Percentiles rank a stretch among this genome's conserved stretches.
phyloP scores from a whole-genome alignment of 2,888 invertebrate species.

The Eupithecia inturbata region DNA sequence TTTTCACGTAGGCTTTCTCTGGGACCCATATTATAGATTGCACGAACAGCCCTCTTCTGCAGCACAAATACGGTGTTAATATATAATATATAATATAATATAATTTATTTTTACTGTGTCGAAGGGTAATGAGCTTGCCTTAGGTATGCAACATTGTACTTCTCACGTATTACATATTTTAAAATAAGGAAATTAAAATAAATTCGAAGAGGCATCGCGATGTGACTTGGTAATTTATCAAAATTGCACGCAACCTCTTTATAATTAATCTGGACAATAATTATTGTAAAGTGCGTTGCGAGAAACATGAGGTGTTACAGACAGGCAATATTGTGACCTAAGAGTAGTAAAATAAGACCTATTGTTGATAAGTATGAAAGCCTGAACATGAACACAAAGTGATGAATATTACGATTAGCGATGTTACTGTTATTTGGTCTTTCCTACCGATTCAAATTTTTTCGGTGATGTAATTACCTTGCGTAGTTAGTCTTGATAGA shows the following conservation, averaged over 20 bases:
- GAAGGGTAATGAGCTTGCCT: neutral
- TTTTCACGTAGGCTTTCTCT: too few species aligned
- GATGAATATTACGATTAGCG: neutral
- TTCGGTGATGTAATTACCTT: too few species aligned
- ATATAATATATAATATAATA: too few species aligned
- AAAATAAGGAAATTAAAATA: slow-evolving; percentile 21
- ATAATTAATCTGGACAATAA: slow-evolving; percentile 47
- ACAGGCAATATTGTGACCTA: slow-evolving; percentile 44
- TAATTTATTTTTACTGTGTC: neutral
- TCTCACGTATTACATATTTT: neutral
- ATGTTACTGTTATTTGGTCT: neutral
- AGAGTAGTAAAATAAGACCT: slow-evolving; percentile 12
- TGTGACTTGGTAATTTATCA: slow-evolving; percentile 42
- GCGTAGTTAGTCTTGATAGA: too few species aligned
- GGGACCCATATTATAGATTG: too few species aligned
- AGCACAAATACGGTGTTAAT: too few species aligned
- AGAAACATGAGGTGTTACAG: slow-evolving; percentile 44
- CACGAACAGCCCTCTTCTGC: too few species aligned
- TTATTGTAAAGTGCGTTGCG: slow-evolving; percentile 44
- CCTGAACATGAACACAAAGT: neutral
- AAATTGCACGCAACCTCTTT: slow-evolving; percentile 42
- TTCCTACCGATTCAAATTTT: too few species aligned
- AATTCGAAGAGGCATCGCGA: slow-evolving; percentile 32
- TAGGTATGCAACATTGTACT: neutral
- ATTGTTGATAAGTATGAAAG: neutral